phyloP scores from a whole-genome alignment of 2,113 vertebrate genomes.

The Sylvilagus bachmani region DNA sequence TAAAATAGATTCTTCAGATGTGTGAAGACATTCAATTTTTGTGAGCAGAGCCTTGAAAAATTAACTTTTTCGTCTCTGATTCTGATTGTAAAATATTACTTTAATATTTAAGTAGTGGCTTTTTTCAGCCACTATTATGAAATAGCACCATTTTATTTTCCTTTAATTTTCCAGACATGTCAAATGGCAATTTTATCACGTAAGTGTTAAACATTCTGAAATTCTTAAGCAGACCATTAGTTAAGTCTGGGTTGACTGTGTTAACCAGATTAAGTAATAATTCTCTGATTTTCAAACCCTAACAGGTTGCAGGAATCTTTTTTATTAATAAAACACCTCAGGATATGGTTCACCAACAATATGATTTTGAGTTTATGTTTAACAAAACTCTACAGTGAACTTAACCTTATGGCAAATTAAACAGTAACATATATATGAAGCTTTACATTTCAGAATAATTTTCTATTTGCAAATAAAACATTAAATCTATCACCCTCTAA shows the following conservation, averaged over 20 bases:
- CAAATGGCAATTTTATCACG: slow-evolving; percentile 61
- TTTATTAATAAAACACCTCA: slow-evolving; percentile 67
- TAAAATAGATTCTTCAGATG: neutral
- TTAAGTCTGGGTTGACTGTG: slow-evolving; percentile 3
- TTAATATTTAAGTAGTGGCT: slow-evolving; percentile 57
- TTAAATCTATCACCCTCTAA: neutral
- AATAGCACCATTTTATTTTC: neutral
- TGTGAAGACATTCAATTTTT: neutral
- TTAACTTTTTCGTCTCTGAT: slow-evolving; percentile 28
- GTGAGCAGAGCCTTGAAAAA: neutral
- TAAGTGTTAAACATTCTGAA: slow-evolving; percentile 70
- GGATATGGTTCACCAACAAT: neutral
- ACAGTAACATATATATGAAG: neutral
- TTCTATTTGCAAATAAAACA: neutral
- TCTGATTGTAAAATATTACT: slow-evolving; percentile 39
- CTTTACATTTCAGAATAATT: neutral
- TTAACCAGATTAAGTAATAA: neutral
- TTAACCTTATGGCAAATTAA: slow-evolving; percentile 17
- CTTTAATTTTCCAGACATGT: slow-evolving; percentile 68
- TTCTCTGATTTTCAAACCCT: slow-evolving; percentile 63
- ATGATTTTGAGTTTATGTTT: slow-evolving; percentile 32
- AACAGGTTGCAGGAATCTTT: neutral
- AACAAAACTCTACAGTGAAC: slow-evolving; percentile 2
- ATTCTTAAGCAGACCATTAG: slow-evolving; percentile 71
- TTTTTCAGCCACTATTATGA: slow-evolving; percentile 72